Conservation (phyloP, 2,888 invertebrate species). For the Apotomis turbidana region DNA sequence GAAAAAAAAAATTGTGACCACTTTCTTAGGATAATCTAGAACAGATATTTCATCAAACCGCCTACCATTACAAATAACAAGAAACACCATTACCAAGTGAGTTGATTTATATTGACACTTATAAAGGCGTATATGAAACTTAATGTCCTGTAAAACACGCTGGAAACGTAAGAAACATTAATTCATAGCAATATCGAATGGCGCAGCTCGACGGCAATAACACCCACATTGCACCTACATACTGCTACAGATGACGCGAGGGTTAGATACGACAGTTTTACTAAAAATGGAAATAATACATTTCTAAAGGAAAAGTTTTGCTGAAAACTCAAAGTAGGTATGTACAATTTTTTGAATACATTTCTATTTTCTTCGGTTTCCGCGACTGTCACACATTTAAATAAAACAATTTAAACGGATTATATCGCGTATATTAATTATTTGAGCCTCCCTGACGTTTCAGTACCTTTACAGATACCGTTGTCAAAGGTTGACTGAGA, state of each 20-base stretch:
- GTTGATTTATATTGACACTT: not conserved
- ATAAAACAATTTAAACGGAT: too few species aligned
- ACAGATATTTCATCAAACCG: not conserved
- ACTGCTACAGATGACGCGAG: not conserved
- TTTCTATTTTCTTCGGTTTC: too few species aligned
- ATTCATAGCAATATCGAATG: conserved; percentile 21
- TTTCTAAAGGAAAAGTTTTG: too few species aligned
- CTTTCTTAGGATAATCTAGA: not conserved
- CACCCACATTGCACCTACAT: conserved; percentile 29
- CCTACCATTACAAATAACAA: not conserved
- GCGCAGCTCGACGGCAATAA: conserved; percentile 16
- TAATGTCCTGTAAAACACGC: conserved; percentile 9
- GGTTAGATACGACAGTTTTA: conserved; percentile 12
- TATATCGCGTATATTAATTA: too few species aligned
- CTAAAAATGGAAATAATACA: not conserved
- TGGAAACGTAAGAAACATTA: conserved; percentile 18
- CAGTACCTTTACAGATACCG: too few species aligned
- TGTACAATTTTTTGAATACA: too few species aligned
- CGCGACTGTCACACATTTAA: too few species aligned
- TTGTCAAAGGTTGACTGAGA: too few species aligned
- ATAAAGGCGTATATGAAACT: not conserved
- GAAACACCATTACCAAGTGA: not conserved
- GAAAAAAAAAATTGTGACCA: too few species aligned
- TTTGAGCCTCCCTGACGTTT: too few species aligned
- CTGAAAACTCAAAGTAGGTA: too few species aligned